Conservation (phyloP, 2,888 invertebrate species). For the Euproctis similis region DNA sequence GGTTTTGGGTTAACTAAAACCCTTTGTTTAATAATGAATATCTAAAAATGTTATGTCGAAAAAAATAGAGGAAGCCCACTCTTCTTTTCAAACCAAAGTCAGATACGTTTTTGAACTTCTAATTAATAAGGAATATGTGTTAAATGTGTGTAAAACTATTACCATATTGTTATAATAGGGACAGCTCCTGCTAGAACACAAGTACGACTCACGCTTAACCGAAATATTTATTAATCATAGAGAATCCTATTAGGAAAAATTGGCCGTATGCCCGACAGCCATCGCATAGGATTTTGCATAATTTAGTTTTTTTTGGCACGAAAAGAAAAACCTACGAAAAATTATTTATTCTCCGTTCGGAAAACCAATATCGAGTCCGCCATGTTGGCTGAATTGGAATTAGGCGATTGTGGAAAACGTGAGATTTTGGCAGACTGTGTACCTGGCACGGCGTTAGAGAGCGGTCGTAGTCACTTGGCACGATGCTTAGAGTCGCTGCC, state of each 20-base stretch:
- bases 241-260: slow-evolving; percentile 15
- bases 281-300: slow-evolving; percentile 21
- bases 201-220: too few relatives aligned
- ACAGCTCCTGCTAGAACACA: too few relatives aligned
- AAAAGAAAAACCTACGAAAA: slow-evolving; percentile 21
- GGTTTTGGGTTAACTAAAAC: too few relatives aligned
- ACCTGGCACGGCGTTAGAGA: slow-evolving; percentile 39
- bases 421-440: slow-evolving; percentile 44
- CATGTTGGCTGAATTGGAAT: slow-evolving; percentile 26
- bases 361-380: slow-evolving; percentile 27
- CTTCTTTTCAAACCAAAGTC: too few relatives aligned
- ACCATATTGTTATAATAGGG: too few relatives aligned
- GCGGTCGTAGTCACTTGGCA: slow-evolving; percentile 36
- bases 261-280: slow-evolving; percentile 21
- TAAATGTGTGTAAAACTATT: too few relatives aligned
- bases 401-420: slow-evolving; percentile 23
- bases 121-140: too few relatives aligned
- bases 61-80: too few relatives aligned
- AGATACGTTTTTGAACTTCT: too few relatives aligned
- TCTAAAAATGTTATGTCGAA: too few relatives aligned
- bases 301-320: slow-evolving; percentile 28
- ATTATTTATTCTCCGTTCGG: slow-evolving; percentile 27
- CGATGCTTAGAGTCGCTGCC: slow-evolving; percentile 34
- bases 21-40: too few relatives aligned
- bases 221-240: too few relatives aligned